These are phyloP conservation scores for Fabriciana adippe DNA, from an alignment of 2,888 invertebrate genomes.

Conservation along the genomic window DNA sequence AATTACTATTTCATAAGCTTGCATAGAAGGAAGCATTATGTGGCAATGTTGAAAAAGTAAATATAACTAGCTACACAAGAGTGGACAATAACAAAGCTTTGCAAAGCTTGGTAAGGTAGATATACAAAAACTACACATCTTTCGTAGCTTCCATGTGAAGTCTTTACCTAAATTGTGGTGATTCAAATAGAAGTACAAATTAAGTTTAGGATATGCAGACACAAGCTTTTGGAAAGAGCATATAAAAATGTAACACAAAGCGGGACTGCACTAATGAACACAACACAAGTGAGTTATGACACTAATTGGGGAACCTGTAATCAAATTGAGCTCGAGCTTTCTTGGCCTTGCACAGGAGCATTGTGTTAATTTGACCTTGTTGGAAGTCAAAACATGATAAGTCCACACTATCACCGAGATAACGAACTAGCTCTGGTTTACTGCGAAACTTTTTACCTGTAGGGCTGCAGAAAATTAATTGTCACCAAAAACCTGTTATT, in stretches of 20 bases:
- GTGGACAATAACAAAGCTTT: slow-evolving; percentile 18
- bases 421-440: slow-evolving; percentile 90
- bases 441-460: slow-evolving; percentile 91
- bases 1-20: slow-evolving; percentile 23
- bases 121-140: slow-evolving; percentile 11
- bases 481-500: slow-evolving; percentile 56
- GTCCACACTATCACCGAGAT: slow-evolving; percentile 89
- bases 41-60: slow-evolving; percentile 10
- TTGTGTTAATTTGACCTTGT: slow-evolving; percentile 88
- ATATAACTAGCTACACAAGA: slow-evolving; percentile 15
- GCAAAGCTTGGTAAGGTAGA: slow-evolving; percentile 15
- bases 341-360: slow-evolving; percentile 87
- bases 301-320: slow-evolving; percentile 82
- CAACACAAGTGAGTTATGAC: slow-evolving; percentile 77
- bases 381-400: slow-evolving; percentile 92
- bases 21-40: slow-evolving; percentile 33
- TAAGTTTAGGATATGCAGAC: slow-evolving; percentile 40
- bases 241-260: slow-evolving; percentile 66
- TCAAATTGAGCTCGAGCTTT: slow-evolving; percentile 86
- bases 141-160: slow-evolving; percentile 16
- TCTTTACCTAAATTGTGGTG: slow-evolving; percentile 21
- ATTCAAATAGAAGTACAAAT: slow-evolving; percentile 21
- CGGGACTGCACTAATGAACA: slow-evolving; percentile 76
- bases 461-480: slow-evolving; percentile 85
- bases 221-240: slow-evolving; percentile 47